Evolutionary conservation across 1,140 invertebrate species (phyloP).

Genomic region (Heliconius congener): DNA sequence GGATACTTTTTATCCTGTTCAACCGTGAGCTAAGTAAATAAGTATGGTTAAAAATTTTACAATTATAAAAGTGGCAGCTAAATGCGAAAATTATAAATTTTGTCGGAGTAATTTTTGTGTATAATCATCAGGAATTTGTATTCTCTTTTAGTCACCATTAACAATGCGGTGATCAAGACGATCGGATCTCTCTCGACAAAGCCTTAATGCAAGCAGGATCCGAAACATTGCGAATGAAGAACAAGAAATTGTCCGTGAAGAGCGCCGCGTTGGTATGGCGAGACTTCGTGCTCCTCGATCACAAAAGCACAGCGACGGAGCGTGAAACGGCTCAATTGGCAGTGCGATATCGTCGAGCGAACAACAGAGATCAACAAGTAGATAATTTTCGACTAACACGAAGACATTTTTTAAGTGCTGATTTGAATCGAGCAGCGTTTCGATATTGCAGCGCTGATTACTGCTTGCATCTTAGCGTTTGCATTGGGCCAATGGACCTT

Average conservation of each 20-base stretch:
- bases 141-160: slow-evolving; percentile 15
- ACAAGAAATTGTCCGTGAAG: slow-evolving; percentile 40
- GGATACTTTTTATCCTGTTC: too few species aligned
- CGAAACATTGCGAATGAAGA: background rate
- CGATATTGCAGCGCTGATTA: slow-evolving; percentile 64
- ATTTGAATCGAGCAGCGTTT: slow-evolving; percentile 40
- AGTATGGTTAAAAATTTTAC: too few species aligned
- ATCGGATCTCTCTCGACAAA: slow-evolving; percentile 43
- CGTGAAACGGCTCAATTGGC: slow-evolving; percentile 52
- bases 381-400: too few species aligned
- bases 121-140: too few species aligned
- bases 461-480: slow-evolving; percentile 50
- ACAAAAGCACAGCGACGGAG: slow-evolving; percentile 49
- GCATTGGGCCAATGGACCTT: slow-evolving; percentile 48
- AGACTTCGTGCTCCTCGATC: slow-evolving; percentile 53
- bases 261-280: slow-evolving; percentile 52
- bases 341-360: slow-evolving; percentile 15
- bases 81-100: too few species aligned
- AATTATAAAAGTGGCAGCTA: too few species aligned
- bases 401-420: too few species aligned
- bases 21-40: too few species aligned
- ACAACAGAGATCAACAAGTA: slow-evolving; percentile 51
- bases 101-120: too few species aligned
- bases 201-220: slow-evolving; percentile 39
- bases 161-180: slow-evolving; percentile 44